Percentiles rank a stretch among this genome's conserved stretches.
Evolutionary conservation across 2,113 vertebrate species (phyloP).

Genomic region (Oxygymnocypris stewartii): DNA sequence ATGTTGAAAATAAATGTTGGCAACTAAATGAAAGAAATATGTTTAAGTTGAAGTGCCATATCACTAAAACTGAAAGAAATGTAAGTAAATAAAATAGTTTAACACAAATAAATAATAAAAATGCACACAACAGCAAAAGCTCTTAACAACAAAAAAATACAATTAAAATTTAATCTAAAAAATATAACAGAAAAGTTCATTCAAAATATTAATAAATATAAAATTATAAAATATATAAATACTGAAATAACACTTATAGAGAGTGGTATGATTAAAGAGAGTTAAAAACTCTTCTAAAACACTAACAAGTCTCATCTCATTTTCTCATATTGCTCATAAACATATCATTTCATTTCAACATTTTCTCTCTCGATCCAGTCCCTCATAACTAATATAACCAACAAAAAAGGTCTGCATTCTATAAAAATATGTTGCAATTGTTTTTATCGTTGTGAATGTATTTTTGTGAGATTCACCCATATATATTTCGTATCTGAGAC

Average conservation of each 20-base stretch:
- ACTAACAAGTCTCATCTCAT: not conserved
- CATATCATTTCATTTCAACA: not conserved
- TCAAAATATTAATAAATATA: not conserved
- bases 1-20: too few species aligned
- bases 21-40: too few species aligned
- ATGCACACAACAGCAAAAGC: too few species aligned
- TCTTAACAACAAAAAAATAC: too few species aligned
- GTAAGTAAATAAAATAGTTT: too few species aligned
- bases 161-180: not conserved
- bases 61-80: too few species aligned
- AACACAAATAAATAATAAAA: too few species aligned
- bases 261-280: not conserved
- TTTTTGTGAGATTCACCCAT: not conserved
- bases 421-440: too few species aligned
- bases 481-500: not conserved
- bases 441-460: not conserved
- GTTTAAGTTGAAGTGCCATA: too few species aligned
- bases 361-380: not conserved
- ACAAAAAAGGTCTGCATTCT: not conserved
- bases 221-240: not conserved
- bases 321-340: not conserved
- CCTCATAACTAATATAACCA: not conserved
- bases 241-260: not conserved
- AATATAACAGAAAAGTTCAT: not conserved
- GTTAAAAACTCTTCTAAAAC: not conserved